Conservation (phyloP, 2,797 vertebrate genomes). For the Tiaroga cobitis region DNA sequence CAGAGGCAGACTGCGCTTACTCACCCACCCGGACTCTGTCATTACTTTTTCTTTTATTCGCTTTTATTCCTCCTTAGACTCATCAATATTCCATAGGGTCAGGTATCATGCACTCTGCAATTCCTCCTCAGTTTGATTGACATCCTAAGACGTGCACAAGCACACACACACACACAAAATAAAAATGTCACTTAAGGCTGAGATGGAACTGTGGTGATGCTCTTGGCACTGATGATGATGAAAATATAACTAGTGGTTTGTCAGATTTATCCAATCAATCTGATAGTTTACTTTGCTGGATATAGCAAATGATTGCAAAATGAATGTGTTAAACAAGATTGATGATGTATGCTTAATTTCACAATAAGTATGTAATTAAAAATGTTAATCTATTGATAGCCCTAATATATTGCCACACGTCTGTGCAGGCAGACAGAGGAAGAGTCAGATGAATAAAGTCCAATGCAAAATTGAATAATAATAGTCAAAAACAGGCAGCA, state of each 20-base stretch:
- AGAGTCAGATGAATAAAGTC: too few species aligned
- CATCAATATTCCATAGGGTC: constrained; percentile 58
- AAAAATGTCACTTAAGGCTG: constrained; percentile 11
- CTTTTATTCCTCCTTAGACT: constrained; percentile 40
- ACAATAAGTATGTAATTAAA: background rate
- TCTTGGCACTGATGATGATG: background rate
- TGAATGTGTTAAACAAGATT: background rate
- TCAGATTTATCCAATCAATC: background rate
- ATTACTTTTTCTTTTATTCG: constrained; percentile 53
- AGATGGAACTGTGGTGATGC: background rate
- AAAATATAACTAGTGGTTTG: constrained; percentile 22
- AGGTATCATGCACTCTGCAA: constrained; percentile 43
- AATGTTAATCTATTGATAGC: too few species aligned
- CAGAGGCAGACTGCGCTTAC: constrained; percentile 46
- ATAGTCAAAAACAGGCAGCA: too few species aligned
- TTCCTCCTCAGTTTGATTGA: constrained; percentile 29
- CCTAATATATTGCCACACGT: too few species aligned
- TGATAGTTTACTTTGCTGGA: background rate
- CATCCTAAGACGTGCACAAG: constrained; percentile 24
- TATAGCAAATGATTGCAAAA: background rate
- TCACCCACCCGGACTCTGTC: constrained; percentile 41
- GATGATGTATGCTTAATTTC: background rate
- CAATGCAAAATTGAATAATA: too few species aligned
- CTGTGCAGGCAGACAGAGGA: too few species aligned
- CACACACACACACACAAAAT: background rate